phyloP scores from a whole-genome alignment of 1,140 invertebrate genomes.

The Brachystomella parvula region DNA sequence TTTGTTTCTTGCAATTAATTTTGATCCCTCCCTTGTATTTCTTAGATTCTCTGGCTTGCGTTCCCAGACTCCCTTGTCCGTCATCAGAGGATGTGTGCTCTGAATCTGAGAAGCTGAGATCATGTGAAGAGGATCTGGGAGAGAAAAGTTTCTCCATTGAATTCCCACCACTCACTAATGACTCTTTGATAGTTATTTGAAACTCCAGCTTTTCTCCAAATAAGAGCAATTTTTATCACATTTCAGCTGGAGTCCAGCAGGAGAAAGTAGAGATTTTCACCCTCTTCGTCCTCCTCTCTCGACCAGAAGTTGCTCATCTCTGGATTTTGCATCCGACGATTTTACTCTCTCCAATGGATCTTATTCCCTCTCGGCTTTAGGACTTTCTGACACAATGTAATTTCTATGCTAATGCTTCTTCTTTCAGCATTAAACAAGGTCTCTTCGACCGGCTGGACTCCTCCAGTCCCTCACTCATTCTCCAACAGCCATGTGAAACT shows the following conservation, averaged over 20 bases:
- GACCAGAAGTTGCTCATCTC: conserved; percentile 29
- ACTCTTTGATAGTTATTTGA: conserved; percentile 31
- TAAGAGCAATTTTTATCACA: conserved; percentile 33
- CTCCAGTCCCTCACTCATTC: not conserved
- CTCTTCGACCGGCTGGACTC: not conserved
- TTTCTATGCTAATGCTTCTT: conserved; percentile 39
- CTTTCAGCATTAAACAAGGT: conserved; percentile 18
- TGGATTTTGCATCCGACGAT: conserved; percentile 20
- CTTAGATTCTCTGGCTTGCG: too few relatives aligned
- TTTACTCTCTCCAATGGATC: conserved; percentile 10
- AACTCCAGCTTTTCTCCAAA: conserved; percentile 15
- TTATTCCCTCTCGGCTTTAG: conserved; percentile 31
- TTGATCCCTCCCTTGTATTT: too few relatives aligned
- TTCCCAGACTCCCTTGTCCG: too few relatives aligned
- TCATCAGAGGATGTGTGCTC: too few relatives aligned
- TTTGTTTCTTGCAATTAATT: too few relatives aligned
- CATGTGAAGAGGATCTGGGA: not conserved
- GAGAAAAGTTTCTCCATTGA: conserved; percentile 27
- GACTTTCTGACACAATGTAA: conserved; percentile 33
- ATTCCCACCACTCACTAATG: conserved; percentile 28
- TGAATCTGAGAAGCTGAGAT: not conserved
- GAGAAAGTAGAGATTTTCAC: not conserved
- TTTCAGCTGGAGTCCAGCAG: conserved; percentile 15
- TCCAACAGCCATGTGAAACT: not conserved
- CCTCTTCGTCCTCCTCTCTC: not conserved